Evolutionary conservation across 2,888 invertebrate genomes (phyloP).

Genomic region (Synanthedon formicaeformis): DNA sequence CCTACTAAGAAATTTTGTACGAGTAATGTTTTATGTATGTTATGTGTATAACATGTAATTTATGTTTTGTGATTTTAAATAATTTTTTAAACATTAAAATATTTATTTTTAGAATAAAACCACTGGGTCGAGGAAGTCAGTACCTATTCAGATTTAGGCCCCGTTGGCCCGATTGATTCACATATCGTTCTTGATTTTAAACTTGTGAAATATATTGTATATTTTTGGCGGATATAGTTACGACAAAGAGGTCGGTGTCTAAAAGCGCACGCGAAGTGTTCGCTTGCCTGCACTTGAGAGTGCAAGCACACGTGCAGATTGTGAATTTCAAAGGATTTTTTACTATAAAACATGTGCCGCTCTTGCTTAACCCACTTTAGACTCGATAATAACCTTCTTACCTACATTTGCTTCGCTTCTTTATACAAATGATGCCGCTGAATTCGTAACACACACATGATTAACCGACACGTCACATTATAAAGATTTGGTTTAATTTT

Average conservation of each 20-base stretch:
- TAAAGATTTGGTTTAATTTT: too few relatives aligned
- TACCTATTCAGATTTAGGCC: too few relatives aligned
- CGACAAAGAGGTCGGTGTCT: background rate
- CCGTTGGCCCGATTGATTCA: too few relatives aligned
- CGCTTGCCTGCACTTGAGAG: conserved; percentile 38
- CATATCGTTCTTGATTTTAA: too few relatives aligned
- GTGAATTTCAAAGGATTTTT: conserved; percentile 59
- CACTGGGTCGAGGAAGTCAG: too few relatives aligned
- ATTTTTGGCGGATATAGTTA: background rate
- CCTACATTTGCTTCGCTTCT: conserved; percentile 63
- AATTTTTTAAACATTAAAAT: too few relatives aligned
- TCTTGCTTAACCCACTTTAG: conserved; percentile 70
- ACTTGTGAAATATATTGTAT: too few relatives aligned
- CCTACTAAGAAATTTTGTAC: too few relatives aligned
- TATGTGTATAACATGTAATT: too few relatives aligned
- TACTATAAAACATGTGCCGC: conserved; percentile 66
- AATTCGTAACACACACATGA: conserved; percentile 22
- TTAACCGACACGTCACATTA: conserved; percentile 7
- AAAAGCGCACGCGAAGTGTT: conserved; percentile 29
- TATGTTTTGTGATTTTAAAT: too few relatives aligned
- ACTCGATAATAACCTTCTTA: conserved; percentile 69
- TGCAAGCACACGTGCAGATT: conserved; percentile 60
- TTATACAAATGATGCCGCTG: conserved; percentile 48
- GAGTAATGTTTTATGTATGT: too few relatives aligned
- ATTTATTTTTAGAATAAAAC: too few relatives aligned